Conservation (phyloP, 2,888 invertebrate genomes). For the Dynastes hyllus region DNA sequence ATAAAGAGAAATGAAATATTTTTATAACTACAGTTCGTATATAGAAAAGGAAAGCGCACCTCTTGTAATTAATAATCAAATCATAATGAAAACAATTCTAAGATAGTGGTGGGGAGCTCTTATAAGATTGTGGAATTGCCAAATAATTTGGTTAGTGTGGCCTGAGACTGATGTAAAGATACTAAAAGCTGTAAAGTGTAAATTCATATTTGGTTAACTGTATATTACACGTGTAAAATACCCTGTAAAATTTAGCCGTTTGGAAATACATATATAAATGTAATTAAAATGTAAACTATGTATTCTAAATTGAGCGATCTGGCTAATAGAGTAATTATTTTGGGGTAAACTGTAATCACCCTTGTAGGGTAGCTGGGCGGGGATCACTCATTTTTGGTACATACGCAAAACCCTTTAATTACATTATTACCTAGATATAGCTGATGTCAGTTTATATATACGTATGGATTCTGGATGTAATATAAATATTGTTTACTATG, state of each 20-base stretch:
- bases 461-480: slow-evolving; percentile 43
- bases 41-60: slow-evolving; percentile 22
- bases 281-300: slow-evolving; percentile 61
- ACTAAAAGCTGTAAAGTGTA: slow-evolving; percentile 72
- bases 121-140: slow-evolving; percentile 63
- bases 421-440: slow-evolving; percentile 45
- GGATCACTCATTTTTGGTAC: slow-evolving; percentile 70
- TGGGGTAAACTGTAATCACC: slow-evolving; percentile 53
- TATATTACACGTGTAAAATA: slow-evolving; percentile 71
- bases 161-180: slow-evolving; percentile 73
- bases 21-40: slow-evolving; percentile 48
- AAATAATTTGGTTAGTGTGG: slow-evolving; percentile 64
- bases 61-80: slow-evolving; percentile 21
- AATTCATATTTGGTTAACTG: slow-evolving; percentile 71
- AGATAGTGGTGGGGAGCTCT: slow-evolving; percentile 58
- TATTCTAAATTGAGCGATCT: slow-evolving; percentile 63
- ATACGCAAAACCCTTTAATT: slow-evolving; percentile 52
- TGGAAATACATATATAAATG: slow-evolving; percentile 62
- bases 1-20: slow-evolving; percentile 51
- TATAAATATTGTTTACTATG: slow-evolving; percentile 25
- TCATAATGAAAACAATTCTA: slow-evolving; percentile 17
- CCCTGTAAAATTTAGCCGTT: slow-evolving; percentile 70
- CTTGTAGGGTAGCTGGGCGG: slow-evolving; percentile 72
- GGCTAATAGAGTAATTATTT: slow-evolving; percentile 55
- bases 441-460: slow-evolving; percentile 49